Percentiles rank a stretch among this genome's conserved stretches.
These are phyloP conservation scores for Lepidurus arcticus DNA, from an alignment of 1,140 invertebrate genomes.

Conservation along the genomic window DNA sequence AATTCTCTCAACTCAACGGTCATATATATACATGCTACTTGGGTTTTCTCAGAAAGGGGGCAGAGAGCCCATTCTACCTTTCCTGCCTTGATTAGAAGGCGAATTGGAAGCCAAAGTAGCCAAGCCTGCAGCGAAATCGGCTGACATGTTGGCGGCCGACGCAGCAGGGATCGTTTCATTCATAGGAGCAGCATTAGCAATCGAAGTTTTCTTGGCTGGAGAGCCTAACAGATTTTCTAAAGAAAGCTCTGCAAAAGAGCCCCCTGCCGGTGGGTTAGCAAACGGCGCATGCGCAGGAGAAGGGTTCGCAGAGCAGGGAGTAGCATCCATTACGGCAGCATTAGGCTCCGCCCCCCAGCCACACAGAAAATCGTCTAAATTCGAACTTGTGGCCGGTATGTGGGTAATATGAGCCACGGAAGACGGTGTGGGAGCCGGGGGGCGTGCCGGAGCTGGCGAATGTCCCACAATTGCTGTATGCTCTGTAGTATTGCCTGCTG, in stretches of 20 bases:
- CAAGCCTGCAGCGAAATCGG: conserved; percentile 10
- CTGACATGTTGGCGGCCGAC: background rate
- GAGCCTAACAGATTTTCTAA: conserved; percentile 10
- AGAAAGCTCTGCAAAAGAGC: background rate
- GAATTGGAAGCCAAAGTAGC: conserved; percentile 25
- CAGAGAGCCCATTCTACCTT: conserved; percentile 26
- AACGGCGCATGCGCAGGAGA: background rate
- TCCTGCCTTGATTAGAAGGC: conserved; percentile 33
- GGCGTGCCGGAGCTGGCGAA: conserved; percentile 11
- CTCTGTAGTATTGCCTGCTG: background rate
- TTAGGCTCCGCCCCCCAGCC: background rate
- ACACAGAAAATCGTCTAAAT: background rate
- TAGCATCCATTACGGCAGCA: background rate
- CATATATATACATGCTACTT: conserved; percentile 35
- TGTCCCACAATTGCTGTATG: background rate
- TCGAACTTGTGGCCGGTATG: background rate
- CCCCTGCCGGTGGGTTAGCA: background rate
- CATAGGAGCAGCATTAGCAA: conserved; percentile 4
- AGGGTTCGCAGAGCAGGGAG: background rate
- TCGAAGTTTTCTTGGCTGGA: background rate
- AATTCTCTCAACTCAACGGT: conserved; percentile 27
- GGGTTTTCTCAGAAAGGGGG: conserved; percentile 27
- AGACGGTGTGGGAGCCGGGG: background rate
- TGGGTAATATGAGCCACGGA: background rate
- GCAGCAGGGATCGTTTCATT: conserved; percentile 5